A percentile compares a stretch with the other conserved stretches of the same genome.
Evolutionary conservation across 2,113 vertebrate genomes (phyloP).

Genomic region (Maylandia zebra): DNA sequence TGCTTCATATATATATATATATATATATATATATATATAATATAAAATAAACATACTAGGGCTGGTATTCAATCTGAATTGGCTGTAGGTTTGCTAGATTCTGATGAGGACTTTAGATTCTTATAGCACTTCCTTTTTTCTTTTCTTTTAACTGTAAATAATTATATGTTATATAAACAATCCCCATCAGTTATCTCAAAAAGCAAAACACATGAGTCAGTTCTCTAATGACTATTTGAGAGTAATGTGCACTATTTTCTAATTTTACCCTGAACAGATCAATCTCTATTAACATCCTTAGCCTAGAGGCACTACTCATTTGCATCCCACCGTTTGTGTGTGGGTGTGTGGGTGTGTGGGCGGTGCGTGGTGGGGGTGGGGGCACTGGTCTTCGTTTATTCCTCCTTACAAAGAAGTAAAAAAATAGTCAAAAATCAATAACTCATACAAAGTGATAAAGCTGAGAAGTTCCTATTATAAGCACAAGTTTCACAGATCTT

Average conservation of each 20-base stretch:
- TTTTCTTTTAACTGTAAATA: not conserved
- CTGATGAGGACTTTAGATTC: not conserved
- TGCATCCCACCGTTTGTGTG: not conserved
- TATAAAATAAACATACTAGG: not conserved
- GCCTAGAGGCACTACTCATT: conserved; percentile 6
- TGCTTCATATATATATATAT: not conserved
- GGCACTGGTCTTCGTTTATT: not conserved
- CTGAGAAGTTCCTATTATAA: not conserved
- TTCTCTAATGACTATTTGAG: conserved; percentile 14
- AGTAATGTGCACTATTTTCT: conserved; percentile 1
- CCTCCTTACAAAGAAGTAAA: not conserved
- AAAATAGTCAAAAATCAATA: not conserved
- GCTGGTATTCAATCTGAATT: not conserved
- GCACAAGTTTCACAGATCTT: not conserved
- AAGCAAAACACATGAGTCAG: not conserved
- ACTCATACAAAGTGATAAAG: not conserved
- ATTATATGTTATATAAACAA: not conserved
- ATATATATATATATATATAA: no score
- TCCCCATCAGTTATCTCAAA: not conserved
- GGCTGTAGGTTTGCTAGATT: not conserved
- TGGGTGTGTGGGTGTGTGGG: not conserved
- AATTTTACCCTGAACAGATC: conserved; percentile 32
- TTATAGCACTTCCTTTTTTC: not conserved
- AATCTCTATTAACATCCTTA: conserved; percentile 39
- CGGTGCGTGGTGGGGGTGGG: not conserved